Conservation (phyloP, 2,797 vertebrate genomes). For the Anguilla marmorata region DNA sequence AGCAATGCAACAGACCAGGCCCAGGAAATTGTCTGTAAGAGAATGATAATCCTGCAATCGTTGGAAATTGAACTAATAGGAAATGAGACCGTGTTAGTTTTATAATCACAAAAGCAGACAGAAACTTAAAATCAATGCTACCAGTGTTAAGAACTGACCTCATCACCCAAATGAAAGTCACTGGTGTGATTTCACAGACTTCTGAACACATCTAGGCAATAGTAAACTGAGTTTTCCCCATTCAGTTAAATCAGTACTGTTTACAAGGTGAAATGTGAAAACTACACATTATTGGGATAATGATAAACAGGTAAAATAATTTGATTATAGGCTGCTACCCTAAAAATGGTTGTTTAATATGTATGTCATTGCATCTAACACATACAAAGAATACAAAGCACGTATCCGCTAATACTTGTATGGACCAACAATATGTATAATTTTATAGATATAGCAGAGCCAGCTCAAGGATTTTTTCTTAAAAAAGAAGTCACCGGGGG, state of each 20-base stretch:
- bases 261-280: background rate
- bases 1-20: background rate
- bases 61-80: conserved; percentile 55
- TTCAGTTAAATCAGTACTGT: too few species aligned
- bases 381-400: background rate
- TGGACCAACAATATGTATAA: background rate
- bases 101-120: background rate
- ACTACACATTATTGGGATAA: background rate
- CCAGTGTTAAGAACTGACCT: background rate
- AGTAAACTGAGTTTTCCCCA: background rate
- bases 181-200: background rate
- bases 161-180: background rate
- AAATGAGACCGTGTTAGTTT: conserved; percentile 45
- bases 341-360: background rate
- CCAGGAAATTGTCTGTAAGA: background rate
- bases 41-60: conserved; percentile 50
- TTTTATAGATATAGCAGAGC: background rate
- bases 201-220: background rate
- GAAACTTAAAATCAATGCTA: background rate
- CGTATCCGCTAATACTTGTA: background rate
- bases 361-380: background rate
- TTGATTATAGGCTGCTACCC: background rate
- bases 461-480: too few species aligned
- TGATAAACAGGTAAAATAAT: background rate
- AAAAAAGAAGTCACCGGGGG: too few species aligned